Evolutionary conservation across 1,140 invertebrate species (phyloP).

Genomic region (Drosophila insularis): DNA sequence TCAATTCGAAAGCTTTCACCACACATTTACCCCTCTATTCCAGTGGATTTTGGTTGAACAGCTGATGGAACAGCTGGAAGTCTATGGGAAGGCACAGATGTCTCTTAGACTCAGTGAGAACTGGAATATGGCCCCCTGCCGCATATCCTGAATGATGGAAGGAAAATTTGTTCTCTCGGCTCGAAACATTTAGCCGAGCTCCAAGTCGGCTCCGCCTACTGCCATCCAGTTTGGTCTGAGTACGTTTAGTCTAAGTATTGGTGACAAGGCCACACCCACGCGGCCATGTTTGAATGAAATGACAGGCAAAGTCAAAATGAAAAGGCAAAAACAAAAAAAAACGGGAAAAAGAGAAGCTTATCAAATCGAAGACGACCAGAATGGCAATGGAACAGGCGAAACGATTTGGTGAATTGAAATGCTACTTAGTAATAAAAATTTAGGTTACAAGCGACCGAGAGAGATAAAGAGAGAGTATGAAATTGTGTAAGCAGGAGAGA

Average conservation of each 20-base stretch:
- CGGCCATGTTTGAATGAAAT: conserved; percentile 81
- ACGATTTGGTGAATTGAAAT: conserved; percentile 38
- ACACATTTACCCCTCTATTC: conserved; percentile 37
- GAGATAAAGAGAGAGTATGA: neutral
- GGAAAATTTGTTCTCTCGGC: conserved; percentile 59
- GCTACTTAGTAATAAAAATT: conserved; percentile 60
- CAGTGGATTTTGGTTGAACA: conserved; percentile 35
- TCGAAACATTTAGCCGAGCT: conserved; percentile 35
- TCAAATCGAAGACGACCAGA: conserved; percentile 36
- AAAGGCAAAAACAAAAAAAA: conserved; percentile 32
- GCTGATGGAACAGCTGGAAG: conserved; percentile 69
- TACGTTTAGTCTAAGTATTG: conserved; percentile 18
- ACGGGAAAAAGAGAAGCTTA: conserved; percentile 2
- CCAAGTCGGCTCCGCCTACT: conserved; percentile 64
- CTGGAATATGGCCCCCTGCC: conserved; percentile 39
- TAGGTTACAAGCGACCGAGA: conserved; percentile 57
- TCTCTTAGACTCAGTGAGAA: conserved; percentile 8
- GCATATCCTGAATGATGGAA: conserved; percentile 38
- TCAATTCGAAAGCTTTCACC: conserved; percentile 58
- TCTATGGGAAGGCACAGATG: conserved; percentile 52
- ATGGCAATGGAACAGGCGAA: conserved; percentile 32
- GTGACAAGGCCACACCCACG: conserved; percentile 80
- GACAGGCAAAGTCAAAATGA: conserved; percentile 53
- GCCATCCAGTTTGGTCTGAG: conserved; percentile 25
- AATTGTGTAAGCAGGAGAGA: too few relatives aligned